Evolutionary conservation across 1,140 invertebrate genomes (phyloP), one percentile per base, ranked within the genome.

Genomic region (Tetranychus cinnabarinus): DNA sequence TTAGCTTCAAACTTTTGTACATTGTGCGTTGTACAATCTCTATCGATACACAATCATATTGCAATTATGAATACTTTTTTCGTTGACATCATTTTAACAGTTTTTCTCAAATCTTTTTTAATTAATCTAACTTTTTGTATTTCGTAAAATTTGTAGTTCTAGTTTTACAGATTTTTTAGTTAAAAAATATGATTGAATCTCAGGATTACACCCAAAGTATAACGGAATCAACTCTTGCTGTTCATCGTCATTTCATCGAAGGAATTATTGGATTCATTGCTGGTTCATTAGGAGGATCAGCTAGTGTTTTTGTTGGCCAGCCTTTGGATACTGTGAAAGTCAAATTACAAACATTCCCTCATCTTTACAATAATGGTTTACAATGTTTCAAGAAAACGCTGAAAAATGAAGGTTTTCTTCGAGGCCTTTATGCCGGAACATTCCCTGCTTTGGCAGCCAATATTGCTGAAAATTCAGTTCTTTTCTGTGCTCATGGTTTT

Each of bases 401-500:
- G n/a, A 77, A 77, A 57, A 79, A 80, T 34, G 64, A 59, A 5
- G 57, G 62, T 45, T 34, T 63, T n/a, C 42, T 37, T 45, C 36
- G 37, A 48, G 93, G 93, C 15, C 75, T 98, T 2, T 98, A 98
- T 76, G 93, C 93, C 37, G 95, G 90, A 46, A 90, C 88, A 4
- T 74, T 86, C 23, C 92, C 95, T 35, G 88, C 93, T 0, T 76
- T 98, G 6, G 81, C 82, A 42, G 91, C 95, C 0, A 97, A 97
- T 77, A 82, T 96, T 55, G 87, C 89, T 37, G 95, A 99, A 76
- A 99, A 99, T 76, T 91, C 93, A 1, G 85, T 98, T 13, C 75
- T 99, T 8, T 99, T 99, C 77, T 83, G 89, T 62, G 88, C 86
- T 39, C 98, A 98, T 76, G 95, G 95, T 12, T 81, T 86, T 62